These are phyloP conservation scores for Illadopsis cleaveri DNA, from an alignment of 2,113 vertebrate genomes.

Conservation along the genomic window DNA sequence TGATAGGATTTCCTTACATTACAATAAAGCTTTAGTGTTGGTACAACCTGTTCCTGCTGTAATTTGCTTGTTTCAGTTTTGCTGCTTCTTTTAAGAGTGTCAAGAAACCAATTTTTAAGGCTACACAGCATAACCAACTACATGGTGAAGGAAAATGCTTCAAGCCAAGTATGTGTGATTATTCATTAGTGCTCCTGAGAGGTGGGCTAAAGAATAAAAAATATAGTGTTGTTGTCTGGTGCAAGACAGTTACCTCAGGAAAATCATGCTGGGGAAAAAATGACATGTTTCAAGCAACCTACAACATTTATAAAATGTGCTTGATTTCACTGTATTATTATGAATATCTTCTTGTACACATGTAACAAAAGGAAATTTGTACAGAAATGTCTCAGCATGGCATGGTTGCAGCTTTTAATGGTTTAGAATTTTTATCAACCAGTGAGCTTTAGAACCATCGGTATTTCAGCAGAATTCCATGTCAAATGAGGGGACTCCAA, in stretches of 20 bases:
- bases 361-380: background rate
- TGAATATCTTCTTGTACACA: background rate
- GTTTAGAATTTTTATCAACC: background rate
- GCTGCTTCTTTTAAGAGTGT: background rate
- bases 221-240: background rate
- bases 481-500: background rate
- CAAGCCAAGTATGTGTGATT: background rate
- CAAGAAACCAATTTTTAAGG: background rate
- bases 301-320: background rate
- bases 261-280: background rate
- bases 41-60: background rate
- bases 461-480: background rate
- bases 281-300: background rate
- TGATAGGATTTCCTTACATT: slow-evolving; percentile 21
- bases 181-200: background rate
- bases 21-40: background rate
- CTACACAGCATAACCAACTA: background rate
- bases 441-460: accelerated
- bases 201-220: background rate
- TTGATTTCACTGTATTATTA: background rate
- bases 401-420: background rate
- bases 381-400: background rate
- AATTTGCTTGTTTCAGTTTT: slow-evolving; percentile 13
- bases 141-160: background rate
- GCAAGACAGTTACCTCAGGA: background rate